Evolutionary conservation across 2,113 vertebrate genomes (phyloP).

Genomic region (Crypturellus undulatus): DNA sequence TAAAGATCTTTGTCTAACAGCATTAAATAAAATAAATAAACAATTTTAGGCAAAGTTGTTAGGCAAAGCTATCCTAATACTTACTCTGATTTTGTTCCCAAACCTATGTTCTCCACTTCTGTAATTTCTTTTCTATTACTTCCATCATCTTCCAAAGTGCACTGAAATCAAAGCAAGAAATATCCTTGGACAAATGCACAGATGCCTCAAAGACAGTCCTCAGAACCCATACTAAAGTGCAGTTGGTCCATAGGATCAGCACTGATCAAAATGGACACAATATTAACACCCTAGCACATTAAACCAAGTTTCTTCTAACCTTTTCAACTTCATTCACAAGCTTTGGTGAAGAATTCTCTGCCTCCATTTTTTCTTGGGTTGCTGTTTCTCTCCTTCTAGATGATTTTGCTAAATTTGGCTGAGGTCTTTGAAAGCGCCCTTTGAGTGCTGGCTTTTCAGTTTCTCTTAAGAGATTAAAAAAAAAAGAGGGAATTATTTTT

Average conservation of each 20-base stretch:
- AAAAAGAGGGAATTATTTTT: not conserved
- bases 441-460: constrained; percentile 27
- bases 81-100: constrained; percentile 59
- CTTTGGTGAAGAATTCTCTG: not conserved
- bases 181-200: not conserved
- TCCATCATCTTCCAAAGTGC: constrained; percentile 23
- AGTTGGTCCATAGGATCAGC: not conserved
- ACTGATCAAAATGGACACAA: not conserved
- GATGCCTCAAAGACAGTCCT: not conserved
- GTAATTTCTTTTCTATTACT: constrained; percentile 8
- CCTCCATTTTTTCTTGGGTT: constrained; percentile 32
- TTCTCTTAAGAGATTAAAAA: constrained; percentile 59
- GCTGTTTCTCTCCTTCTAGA: constrained; percentile 51
- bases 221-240: not conserved
- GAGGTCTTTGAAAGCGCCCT: constrained; percentile 63
- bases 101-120: constrained; percentile 2
- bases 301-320: constrained; percentile 41
- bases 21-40: not conserved
- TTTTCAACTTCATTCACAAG: constrained; percentile 26
- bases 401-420: constrained; percentile 62
- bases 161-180: constrained; percentile 56
- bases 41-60: not conserved
- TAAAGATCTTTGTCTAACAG: not conserved
- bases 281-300: not conserved
- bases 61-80: not conserved